Evolutionary conservation across 2,113 vertebrate genomes (phyloP).

Genomic region (Apodemus sylvaticus): DNA sequence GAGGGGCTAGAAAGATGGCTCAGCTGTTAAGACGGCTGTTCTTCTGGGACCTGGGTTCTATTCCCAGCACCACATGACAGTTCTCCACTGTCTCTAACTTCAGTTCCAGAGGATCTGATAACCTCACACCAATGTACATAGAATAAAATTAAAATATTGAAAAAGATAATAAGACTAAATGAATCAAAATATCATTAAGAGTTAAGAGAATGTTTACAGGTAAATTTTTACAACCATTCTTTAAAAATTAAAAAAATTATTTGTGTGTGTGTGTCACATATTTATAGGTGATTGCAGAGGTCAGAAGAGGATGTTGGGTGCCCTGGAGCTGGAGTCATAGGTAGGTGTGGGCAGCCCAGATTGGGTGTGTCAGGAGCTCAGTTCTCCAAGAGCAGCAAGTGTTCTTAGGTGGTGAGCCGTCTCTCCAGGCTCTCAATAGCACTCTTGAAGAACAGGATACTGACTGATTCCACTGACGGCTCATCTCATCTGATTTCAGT

Average conservation of each 20-base stretch:
- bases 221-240: slow-evolving; percentile 26
- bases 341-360: not conserved
- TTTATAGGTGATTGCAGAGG: not conserved
- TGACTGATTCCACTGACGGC: not conserved
- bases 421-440: not conserved
- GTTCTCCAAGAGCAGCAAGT: not conserved
- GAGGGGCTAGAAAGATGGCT: too few relatives aligned
- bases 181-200: slow-evolving; percentile 20
- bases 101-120: too few relatives aligned
- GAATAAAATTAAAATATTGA: too few relatives aligned
- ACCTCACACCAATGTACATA: too few relatives aligned
- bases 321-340: not conserved
- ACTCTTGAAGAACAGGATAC: slow-evolving; percentile 2
- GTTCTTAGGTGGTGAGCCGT: not conserved
- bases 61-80: too few relatives aligned
- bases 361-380: not conserved
- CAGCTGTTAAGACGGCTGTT: too few relatives aligned
- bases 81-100: too few relatives aligned
- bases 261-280: not conserved
- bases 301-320: not conserved
- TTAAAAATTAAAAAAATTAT: not conserved
- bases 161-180: not conserved
- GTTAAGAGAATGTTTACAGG: not conserved
- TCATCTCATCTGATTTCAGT: not conserved
- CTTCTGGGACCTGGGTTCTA: too few relatives aligned